Conservation (phyloP, 2,113 vertebrate genomes). For the Eulacestoma nigropectus region DNA sequence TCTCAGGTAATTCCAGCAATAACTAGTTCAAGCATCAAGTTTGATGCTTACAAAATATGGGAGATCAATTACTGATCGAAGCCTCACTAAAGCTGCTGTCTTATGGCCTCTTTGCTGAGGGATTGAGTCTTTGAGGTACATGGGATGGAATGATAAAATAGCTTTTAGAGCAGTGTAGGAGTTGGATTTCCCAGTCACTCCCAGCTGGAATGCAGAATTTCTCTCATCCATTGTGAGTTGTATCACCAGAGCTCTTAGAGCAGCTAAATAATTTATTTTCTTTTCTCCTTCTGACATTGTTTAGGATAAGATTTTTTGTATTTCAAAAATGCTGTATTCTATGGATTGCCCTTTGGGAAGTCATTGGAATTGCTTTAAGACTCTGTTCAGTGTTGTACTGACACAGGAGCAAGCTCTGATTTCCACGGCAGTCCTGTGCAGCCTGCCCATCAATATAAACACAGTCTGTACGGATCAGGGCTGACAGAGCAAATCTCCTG, state of each 20-base stretch:
- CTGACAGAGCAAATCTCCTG: not conserved
- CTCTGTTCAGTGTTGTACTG: not conserved
- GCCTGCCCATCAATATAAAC: not conserved
- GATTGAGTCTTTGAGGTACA: not conserved
- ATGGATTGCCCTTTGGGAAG: not conserved
- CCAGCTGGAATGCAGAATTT: not conserved
- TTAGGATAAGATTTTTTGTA: not conserved
- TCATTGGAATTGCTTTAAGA: not conserved
- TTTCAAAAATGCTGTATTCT: not conserved
- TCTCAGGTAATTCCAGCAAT: not conserved
- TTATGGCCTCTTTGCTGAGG: not conserved
- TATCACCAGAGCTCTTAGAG: not conserved
- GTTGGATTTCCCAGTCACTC: not conserved
- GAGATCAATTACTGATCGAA: not conserved
- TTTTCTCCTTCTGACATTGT: not conserved
- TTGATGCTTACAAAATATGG: not conserved
- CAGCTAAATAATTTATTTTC: not conserved
- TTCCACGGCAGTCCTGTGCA: not conserved
- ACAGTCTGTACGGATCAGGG: not conserved
- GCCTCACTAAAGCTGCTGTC: not conserved
- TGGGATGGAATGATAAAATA: not conserved
- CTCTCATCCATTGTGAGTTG: not conserved
- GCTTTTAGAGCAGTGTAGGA: not conserved
- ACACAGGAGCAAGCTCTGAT: not conserved
- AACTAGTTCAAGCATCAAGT: not conserved